A percentile compares a stretch with the other conserved stretches of the same genome.
phyloP scores from a whole-genome alignment of 1,140 invertebrate species.

The Adoxophyes honmai region DNA sequence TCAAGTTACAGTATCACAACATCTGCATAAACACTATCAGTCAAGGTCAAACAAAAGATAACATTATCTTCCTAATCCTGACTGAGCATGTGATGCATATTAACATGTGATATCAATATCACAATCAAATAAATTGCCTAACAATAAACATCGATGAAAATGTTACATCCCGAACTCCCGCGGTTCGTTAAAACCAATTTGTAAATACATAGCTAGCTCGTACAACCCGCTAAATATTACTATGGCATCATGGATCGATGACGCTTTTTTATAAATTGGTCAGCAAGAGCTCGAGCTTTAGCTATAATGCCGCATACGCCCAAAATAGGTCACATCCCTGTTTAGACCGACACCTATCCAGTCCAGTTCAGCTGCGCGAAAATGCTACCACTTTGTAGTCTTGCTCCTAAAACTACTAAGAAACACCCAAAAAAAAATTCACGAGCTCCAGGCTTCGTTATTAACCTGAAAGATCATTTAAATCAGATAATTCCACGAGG shows the following conservation, averaged over 20 bases:
- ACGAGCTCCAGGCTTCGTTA: background rate
- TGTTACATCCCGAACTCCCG: background rate
- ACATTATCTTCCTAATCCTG: background rate
- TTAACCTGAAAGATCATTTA: background rate
- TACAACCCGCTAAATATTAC: background rate
- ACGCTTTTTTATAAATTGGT: conserved; percentile 13
- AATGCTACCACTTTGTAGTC: conserved; percentile 22
- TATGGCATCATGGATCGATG: background rate
- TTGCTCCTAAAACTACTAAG: background rate
- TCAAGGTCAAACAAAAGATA: conserved; percentile 16
- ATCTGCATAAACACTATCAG: conserved; percentile 8
- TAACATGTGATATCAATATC: conserved; percentile 6
- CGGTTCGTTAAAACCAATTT: background rate
- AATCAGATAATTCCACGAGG: background rate
- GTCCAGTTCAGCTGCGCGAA: conserved; percentile 53
- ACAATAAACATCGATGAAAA: background rate
- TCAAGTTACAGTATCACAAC: conserved; percentile 9
- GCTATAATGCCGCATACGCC: conserved; percentile 35
- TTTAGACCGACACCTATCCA: conserved; percentile 47
- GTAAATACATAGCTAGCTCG: background rate
- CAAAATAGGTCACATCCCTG: conserved; percentile 65
- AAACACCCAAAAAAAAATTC: background rate
- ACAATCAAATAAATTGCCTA: conserved; percentile 6
- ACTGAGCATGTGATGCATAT: conserved; percentile 6
- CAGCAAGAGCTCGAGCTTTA: background rate